A percentile compares a stretch with the other conserved stretches of the same genome.
phyloP scores from a whole-genome alignment of 2,888 invertebrate species.

The Lasioglossum malachurum region DNA sequence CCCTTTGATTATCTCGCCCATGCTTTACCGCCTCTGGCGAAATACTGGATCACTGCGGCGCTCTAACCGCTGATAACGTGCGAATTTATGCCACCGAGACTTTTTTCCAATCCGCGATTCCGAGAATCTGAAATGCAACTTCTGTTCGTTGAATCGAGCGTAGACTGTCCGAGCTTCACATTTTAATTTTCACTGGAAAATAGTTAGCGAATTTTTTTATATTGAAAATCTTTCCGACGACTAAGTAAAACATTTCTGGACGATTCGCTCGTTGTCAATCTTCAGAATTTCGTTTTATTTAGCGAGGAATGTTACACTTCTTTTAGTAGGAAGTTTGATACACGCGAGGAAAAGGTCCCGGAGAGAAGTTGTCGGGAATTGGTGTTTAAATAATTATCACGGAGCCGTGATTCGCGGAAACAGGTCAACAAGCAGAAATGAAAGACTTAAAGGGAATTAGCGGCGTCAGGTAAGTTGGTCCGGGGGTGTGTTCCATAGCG shows the following conservation, averaged over 20 bases:
- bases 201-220: background rate
- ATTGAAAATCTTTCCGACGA: too few species aligned
- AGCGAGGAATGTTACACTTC: background rate
- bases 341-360: too few species aligned
- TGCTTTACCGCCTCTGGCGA: background rate
- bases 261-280: background rate
- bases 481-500: background rate
- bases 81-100: background rate
- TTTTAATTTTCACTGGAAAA: background rate
- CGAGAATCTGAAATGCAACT: background rate
- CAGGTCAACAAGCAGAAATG: constrained; percentile 16
- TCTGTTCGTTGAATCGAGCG: background rate
- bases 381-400: constrained; percentile 1
- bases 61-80: background rate
- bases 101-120: background rate
- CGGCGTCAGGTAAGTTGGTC: background rate
- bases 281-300: background rate
- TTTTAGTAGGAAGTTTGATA: background rate
- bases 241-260: too few species aligned
- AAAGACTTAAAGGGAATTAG: constrained; percentile 10
- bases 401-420: background rate
- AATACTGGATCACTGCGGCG: background rate
- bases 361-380: background rate
- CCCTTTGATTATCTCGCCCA: constrained; percentile 14
- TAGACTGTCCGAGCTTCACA: background rate